phyloP scores from a whole-genome alignment of 1,140 invertebrate genomes.

The Laupala kohalensis region DNA sequence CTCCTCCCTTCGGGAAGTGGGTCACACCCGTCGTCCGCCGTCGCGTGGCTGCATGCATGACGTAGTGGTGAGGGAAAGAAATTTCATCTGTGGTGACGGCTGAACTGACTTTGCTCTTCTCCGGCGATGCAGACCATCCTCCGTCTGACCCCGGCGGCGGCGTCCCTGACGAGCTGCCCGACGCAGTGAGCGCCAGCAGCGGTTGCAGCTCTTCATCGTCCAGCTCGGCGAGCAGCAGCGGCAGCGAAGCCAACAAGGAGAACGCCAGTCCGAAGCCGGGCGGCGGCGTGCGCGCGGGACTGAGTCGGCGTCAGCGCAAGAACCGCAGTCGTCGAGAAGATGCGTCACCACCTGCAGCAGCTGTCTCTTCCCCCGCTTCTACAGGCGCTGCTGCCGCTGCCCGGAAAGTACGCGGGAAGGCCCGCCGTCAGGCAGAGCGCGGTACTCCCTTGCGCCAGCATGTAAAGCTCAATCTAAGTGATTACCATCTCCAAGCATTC shows the following conservation, averaged over 20 bases:
- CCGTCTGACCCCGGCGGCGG: slow-evolving; percentile 25
- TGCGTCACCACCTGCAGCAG: slow-evolving; percentile 15
- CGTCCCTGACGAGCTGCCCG: slow-evolving; percentile 16
- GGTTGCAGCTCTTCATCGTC: slow-evolving; percentile 24
- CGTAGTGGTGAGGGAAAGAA: slow-evolving; percentile 1
- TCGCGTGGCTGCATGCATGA: slow-evolving; percentile 28
- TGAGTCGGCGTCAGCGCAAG: slow-evolving; percentile 31
- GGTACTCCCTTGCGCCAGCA: slow-evolving; percentile 25
- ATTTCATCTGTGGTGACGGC: slow-evolving; percentile 2
- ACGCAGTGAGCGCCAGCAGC: slow-evolving; percentile 23
- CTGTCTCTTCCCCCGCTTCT: slow-evolving; percentile 3
- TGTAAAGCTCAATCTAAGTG: slow-evolving; percentile 27
- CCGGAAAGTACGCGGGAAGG: slow-evolving; percentile 14
- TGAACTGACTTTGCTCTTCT: slow-evolving; percentile 14
- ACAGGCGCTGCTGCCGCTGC: slow-evolving; percentile 14
- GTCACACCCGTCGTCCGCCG: not conserved
- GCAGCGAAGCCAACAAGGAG: slow-evolving; percentile 25
- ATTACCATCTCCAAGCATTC: slow-evolving; percentile 28
- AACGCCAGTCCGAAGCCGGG: slow-evolving; percentile 20
- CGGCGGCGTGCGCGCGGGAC: slow-evolving; percentile 3
- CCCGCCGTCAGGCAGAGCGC: not conserved
- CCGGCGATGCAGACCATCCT: not conserved
- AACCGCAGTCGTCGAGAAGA: slow-evolving; percentile 29
- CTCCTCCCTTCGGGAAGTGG: not conserved
- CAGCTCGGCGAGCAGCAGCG: slow-evolving; percentile 15